Evolutionary conservation across 2,797 vertebrate genomes (phyloP), one percentile per base, ranked within the genome.

Genomic region (Halcyon leucocephala): DNA sequence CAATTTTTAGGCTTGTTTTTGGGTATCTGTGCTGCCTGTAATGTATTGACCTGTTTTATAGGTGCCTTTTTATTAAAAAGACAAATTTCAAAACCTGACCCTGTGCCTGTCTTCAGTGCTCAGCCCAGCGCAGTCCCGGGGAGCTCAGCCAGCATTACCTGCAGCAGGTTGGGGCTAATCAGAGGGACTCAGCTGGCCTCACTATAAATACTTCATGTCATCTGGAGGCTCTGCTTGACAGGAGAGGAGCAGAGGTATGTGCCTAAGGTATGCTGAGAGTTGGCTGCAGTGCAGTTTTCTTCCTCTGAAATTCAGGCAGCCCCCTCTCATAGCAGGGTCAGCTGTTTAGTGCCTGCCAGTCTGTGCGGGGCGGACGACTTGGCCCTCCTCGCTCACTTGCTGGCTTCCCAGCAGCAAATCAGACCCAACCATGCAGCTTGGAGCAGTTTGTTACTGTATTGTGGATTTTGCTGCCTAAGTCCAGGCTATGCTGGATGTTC

Each of bases 31-130:
- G 98, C 98, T 98, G 98, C 98, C 98, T 98, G 98, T 98, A 98
- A 98, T 97, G 98, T 98, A 98, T 98, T 98, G 98, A 98, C 98
- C 98, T 98, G 98, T 98, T 98, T 98, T 98, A 98, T 98, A 98
- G 98, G 98, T 98, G 98, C 98, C 98, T 98, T 98, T 98, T 98
- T 98, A 98, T 98, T 98, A 98, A 98, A 98, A 98, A 98, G 96
- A 98, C 95, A 96, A 97, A 97, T 95, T 96, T 94, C 87, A 97
- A 96, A 97, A 97, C 92, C 69, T 69, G 82, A 85, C 67, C 87
- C 76, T 21, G 66, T 86, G 92, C 88, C 60, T 97, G 66, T 96
- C 86, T 69, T 94, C 88, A 85, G 31, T 21, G 58, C 26, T 11
- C 33, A 49, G 69, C 29, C 10, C 28, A 31, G 49, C 7, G 29